Evolutionary conservation across 64 coral and sea anemone genomes (phyloP).

Genomic region (Pachyseris speciosa): DNA sequence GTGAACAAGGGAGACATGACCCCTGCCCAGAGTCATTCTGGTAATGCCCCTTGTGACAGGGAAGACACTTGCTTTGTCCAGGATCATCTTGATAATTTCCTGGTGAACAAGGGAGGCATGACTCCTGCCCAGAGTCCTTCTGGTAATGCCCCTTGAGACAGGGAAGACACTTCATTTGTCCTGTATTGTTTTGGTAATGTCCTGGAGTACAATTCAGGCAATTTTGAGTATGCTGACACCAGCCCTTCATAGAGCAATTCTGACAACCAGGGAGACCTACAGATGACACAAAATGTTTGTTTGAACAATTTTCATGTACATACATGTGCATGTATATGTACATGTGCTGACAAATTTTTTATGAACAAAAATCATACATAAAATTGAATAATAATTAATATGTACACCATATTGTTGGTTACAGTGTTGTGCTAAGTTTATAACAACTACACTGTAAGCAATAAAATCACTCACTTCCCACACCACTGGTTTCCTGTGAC

Average conservation of each 20-base stretch:
- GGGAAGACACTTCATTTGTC: constrained; percentile 42
- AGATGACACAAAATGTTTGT: not conserved
- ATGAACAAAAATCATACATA: no score
- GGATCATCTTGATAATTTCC: constrained; percentile 16
- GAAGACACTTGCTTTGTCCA: not conserved
- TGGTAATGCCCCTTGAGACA: constrained; percentile 49
- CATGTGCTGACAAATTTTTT: no score
- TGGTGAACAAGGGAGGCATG: constrained; percentile 21
- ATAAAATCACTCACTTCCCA: no score
- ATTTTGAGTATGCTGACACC: not conserved
- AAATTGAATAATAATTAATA: no score
- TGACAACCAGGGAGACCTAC: constrained; percentile 47
- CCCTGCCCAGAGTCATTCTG: constrained; percentile 21
- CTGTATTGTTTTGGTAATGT: constrained; percentile 48
- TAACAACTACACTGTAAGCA: no score
- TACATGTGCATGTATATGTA: no score
- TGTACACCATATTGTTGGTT: no score
- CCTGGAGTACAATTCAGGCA: constrained; percentile 50
- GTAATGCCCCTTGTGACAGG: constrained; percentile 19
- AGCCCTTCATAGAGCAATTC: constrained; percentile 33
- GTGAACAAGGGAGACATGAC: constrained; percentile 6
- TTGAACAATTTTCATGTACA: no score
- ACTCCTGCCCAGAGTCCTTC: not conserved
- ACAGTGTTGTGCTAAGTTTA: no score
- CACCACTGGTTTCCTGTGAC: no score